Percentiles rank a stretch among this genome's conserved stretches.
These are phyloP conservation scores for Drosophila parabipectinata DNA, from an alignment of 1,140 invertebrate genomes.

Conservation along the genomic window DNA sequence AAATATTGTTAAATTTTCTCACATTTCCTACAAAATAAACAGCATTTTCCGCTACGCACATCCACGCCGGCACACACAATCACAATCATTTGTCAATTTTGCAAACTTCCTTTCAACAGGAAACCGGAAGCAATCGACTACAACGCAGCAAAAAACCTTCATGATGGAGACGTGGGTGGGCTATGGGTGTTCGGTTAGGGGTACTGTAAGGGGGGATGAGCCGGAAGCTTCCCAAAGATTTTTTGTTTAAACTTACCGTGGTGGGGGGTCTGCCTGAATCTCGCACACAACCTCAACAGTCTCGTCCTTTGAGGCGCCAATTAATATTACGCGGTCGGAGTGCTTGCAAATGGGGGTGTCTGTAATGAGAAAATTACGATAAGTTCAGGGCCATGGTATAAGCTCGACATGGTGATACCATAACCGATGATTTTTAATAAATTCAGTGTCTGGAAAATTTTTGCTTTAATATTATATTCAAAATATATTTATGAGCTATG, in stretches of 20 bases:
- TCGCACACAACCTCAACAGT: slow-evolving; percentile 92
- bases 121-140: slow-evolving; percentile 79
- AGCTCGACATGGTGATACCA: background rate
- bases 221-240: slow-evolving; percentile 12
- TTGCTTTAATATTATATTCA: background rate
- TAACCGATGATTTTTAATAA: background rate
- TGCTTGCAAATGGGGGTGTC: slow-evolving; percentile 92
- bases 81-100: slow-evolving; percentile 79
- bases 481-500: background rate
- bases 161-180: background rate
- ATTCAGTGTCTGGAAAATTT: background rate
- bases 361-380: slow-evolving; percentile 78
- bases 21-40: slow-evolving; percentile 75
- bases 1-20: slow-evolving; percentile 71
- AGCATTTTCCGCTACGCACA: slow-evolving; percentile 60
- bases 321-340: slow-evolving; percentile 89
- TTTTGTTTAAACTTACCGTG: slow-evolving; percentile 84
- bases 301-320: slow-evolving; percentile 93
- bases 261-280: slow-evolving; percentile 94
- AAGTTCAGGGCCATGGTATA: background rate
- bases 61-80: slow-evolving; percentile 46
- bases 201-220: background rate
- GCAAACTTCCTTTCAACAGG: slow-evolving; percentile 76
- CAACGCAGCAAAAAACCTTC: slow-evolving; percentile 49
- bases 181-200: too few species aligned